Evolutionary conservation across 2,888 invertebrate genomes (phyloP), one percentile per base, ranked within the genome.

Genomic region (Tenodera sinensis): DNA sequence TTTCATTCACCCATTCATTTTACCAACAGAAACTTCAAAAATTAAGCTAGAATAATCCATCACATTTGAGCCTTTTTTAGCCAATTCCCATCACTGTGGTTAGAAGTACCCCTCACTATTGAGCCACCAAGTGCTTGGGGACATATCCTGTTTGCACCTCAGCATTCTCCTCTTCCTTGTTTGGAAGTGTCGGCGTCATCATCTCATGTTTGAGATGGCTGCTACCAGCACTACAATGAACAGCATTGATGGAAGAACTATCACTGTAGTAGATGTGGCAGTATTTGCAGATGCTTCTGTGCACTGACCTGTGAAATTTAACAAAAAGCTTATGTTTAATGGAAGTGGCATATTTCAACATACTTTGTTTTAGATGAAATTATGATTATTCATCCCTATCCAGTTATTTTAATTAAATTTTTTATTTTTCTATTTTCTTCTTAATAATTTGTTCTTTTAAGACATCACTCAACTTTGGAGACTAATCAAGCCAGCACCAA

Each of bases 281-380:
- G 90, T 88, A 71, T 88, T 89, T 87, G 85, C 84, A 30, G 89
- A 89, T n/a, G 91, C 90, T 89, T 91, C 91, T 85, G 91, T 91
- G 88, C 91, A 91, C 90, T 91, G 91, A 83, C 91, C 91, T 91
- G 90, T 42, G 42, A 82, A 90, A 88, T 71, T 25, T 1, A 71
- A 15, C 54, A 71, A 83, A 88, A 84, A 89, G 30, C 83, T 12
- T 42, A 6, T 42, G 42, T 42, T 42, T 42, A 42, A 42, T 9
- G 42, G 1, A 6, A 12, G 12, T 42, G 12, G 12, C 42, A 42
- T 42, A 42, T 42, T 42, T 42, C 42, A 42, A 12, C 1, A 42
- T 0, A 7, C 0, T 34, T 34, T 34, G 34, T 34, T 34, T 34
- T 34, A 34, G 6, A 7, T 7, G 34, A 34, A 34, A 7, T 34